Evolutionary conservation across 1,140 invertebrate species (phyloP).

Genomic region (Pinna nobilis): DNA sequence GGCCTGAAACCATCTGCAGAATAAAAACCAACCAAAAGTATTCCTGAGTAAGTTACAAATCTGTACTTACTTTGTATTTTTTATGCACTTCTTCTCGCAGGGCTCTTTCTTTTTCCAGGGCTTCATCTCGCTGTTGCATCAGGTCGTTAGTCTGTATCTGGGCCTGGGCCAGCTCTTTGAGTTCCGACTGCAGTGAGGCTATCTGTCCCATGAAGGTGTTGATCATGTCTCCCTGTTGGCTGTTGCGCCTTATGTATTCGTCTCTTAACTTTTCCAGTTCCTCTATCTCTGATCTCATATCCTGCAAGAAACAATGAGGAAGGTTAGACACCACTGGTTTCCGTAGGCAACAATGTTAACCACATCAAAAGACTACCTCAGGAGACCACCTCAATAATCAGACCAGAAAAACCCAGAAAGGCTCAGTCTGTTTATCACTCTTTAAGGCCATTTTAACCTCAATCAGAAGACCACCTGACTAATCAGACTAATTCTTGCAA

Average conservation of each 20-base stretch:
- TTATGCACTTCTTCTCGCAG: slow-evolving; percentile 63
- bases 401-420: too few relatives aligned
- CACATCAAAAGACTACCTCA: too few relatives aligned
- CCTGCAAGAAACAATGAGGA: slow-evolving; percentile 54
- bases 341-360: too few relatives aligned
- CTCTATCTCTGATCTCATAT: slow-evolving; percentile 64
- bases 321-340: too few relatives aligned
- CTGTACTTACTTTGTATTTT: slow-evolving; percentile 61
- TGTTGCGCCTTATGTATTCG: slow-evolving; percentile 67
- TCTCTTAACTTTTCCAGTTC: slow-evolving; percentile 65
- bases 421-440: too few relatives aligned
- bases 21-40: too few relatives aligned
- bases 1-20: too few relatives aligned
- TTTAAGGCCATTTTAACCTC: too few relatives aligned
- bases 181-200: slow-evolving; percentile 63
- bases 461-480: too few relatives aligned
- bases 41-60: too few relatives aligned
- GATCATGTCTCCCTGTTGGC: slow-evolving; percentile 69
- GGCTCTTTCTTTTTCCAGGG: slow-evolving; percentile 61
- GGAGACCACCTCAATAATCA: too few relatives aligned
- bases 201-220: slow-evolving; percentile 67
- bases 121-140: slow-evolving; percentile 60
- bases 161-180: slow-evolving; percentile 62
- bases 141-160: slow-evolving; percentile 60
- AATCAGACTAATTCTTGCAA: too few relatives aligned